These are phyloP conservation scores for Portevinia maculata DNA, from an alignment of 2,888 invertebrate genomes.

Conservation along the genomic window DNA sequence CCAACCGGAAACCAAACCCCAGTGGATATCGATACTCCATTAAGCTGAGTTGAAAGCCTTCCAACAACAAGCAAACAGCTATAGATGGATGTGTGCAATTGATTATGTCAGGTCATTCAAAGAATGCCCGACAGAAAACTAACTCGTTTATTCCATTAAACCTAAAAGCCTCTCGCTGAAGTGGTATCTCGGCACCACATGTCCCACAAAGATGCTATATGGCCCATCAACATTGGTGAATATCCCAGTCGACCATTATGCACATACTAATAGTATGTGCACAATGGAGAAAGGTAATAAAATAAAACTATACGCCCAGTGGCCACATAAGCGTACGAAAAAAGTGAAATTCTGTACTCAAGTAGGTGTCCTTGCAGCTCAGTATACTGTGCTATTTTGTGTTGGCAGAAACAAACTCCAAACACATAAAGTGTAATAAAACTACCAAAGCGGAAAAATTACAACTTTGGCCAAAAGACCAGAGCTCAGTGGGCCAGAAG, in stretches of 20 bases:
- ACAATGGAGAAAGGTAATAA: constrained; percentile 61
- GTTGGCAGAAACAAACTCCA: constrained; percentile 33
- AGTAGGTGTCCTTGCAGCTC: constrained; percentile 29
- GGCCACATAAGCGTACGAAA: constrained; percentile 36
- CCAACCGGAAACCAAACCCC: not conserved
- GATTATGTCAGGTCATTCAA: constrained; percentile 70
- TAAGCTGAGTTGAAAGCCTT: constrained; percentile 42
- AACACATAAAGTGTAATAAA: constrained; percentile 63
- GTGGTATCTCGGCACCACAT: constrained; percentile 64
- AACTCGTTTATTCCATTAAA: constrained; percentile 74
- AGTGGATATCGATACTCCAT: constrained; percentile 64
- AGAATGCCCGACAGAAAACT: constrained; percentile 65
- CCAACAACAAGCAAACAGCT: not conserved
- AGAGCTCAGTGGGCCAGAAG: constrained; percentile 53
- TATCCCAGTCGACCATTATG: constrained; percentile 25
- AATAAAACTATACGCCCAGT: constrained; percentile 59
- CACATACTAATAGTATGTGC: constrained; percentile 51
- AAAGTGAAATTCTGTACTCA: not conserved
- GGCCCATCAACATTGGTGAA: constrained; percentile 46
- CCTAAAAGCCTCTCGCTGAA: constrained; percentile 65
- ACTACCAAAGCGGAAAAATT: constrained; percentile 71
- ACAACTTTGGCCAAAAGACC: constrained; percentile 56
- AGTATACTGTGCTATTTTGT: not conserved
- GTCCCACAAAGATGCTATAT: constrained; percentile 58
- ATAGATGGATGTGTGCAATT: constrained; percentile 29